Conservation (phyloP, 2,888 invertebrate genomes). For the Quadroppia sp. region DNA sequence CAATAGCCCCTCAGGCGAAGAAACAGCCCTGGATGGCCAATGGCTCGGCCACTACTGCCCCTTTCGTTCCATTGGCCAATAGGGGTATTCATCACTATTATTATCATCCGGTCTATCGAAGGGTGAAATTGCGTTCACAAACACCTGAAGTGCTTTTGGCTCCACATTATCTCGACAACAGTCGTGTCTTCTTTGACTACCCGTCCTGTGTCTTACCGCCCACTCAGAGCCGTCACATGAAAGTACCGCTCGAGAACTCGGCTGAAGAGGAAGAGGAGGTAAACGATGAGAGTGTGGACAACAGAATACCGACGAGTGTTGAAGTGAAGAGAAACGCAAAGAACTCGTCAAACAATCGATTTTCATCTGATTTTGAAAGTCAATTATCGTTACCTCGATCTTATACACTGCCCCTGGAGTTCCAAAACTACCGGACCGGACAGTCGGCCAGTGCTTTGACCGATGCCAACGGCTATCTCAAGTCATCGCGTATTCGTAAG, state of each 20-base stretch:
- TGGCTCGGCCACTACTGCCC: not conserved
- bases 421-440: conserved; percentile 65
- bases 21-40: conserved; percentile 59
- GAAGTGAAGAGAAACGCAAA: conserved; percentile 50
- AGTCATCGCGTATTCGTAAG: conserved; percentile 53
- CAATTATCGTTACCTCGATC: conserved; percentile 77
- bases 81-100: conserved; percentile 43
- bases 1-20: conserved; percentile 65
- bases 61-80: conserved; percentile 44
- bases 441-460: conserved; percentile 50
- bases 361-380: conserved; percentile 67
- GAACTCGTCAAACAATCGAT: conserved; percentile 55
- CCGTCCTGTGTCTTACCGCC: conserved; percentile 45
- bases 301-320: conserved; percentile 26
- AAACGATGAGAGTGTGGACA: conserved; percentile 10
- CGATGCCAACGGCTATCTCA: not conserved
- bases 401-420: conserved; percentile 77
- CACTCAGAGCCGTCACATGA: conserved; percentile 37
- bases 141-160: conserved; percentile 74
- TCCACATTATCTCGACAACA: conserved; percentile 65
- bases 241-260: conserved; percentile 36
- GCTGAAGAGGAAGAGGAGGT: conserved; percentile 45
- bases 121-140: conserved; percentile 59
- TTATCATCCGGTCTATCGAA: conserved; percentile 43
- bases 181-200: conserved; percentile 57